A percentile compares a stretch with the other conserved stretches of the same genome.
These are phyloP conservation scores for Astreopora myriophthalma DNA, from an alignment of 64 coral and sea anemone species.

Conservation along the genomic window DNA sequence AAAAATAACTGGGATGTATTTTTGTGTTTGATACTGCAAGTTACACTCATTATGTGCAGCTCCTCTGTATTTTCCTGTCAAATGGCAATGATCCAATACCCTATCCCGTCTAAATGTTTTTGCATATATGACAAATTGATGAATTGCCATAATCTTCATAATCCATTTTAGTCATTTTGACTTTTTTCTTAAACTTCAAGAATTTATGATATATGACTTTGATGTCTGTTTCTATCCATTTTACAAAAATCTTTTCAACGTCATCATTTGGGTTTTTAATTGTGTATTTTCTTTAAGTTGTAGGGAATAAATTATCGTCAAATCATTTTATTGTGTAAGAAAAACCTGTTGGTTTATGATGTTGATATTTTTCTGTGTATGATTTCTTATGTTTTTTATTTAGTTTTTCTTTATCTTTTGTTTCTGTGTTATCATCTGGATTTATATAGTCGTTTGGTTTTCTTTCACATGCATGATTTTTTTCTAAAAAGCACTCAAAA, in stretches of 20 bases:
- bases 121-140: neutral
- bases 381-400: no score
- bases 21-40: slow-evolving; percentile 8
- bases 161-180: neutral
- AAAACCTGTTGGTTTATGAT: slow-evolving; percentile 22
- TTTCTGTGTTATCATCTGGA: no score
- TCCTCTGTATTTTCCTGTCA: slow-evolving; percentile 46
- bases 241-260: neutral
- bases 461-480: neutral
- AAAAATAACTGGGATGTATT: slow-evolving; percentile 23
- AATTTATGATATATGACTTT: slow-evolving; percentile 1
- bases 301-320: neutral
- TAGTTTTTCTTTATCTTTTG: no score
- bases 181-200: neutral
- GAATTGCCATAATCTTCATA: neutral
- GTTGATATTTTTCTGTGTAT: slow-evolving; percentile 47
- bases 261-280: neutral
- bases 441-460: slow-evolving; percentile 21
- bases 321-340: slow-evolving; percentile 20
- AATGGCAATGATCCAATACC: slow-evolving; percentile 20
- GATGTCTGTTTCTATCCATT: slow-evolving; percentile 1
- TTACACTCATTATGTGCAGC: slow-evolving; percentile 46
- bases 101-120: neutral
- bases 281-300: neutral
- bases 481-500: neutral